These are phyloP conservation scores for Notospermus geniculatus DNA, from an alignment of 1,140 invertebrate genomes.

Conservation along the genomic window DNA sequence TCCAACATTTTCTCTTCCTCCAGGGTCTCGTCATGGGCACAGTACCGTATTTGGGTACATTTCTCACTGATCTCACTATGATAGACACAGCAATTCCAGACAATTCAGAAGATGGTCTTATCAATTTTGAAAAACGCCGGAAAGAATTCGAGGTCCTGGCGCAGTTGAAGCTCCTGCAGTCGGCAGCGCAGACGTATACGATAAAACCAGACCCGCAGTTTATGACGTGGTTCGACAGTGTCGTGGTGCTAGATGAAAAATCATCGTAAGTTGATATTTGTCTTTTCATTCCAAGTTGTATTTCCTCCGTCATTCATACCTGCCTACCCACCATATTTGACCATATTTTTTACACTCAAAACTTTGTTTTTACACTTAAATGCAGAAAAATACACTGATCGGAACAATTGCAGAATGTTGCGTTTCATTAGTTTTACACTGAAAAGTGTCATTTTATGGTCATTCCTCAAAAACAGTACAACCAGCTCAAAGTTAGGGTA, in stretches of 20 bases:
- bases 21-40: constrained; percentile 75
- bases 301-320: too few relatives aligned
- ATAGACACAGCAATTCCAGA: constrained; percentile 96
- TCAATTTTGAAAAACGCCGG: constrained; percentile 97
- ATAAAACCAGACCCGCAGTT: constrained; percentile 80
- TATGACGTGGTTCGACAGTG: constrained; percentile 88
- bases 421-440: too few relatives aligned
- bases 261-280: constrained; percentile 68
- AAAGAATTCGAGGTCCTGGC: constrained; percentile 99
- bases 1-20: too few relatives aligned
- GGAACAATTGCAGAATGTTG: too few relatives aligned
- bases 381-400: too few relatives aligned
- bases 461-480: too few relatives aligned
- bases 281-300: too few relatives aligned
- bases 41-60: constrained; percentile 97
- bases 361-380: too few relatives aligned
- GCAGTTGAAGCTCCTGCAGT: constrained; percentile 89
- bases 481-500: too few relatives aligned
- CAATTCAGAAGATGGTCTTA: constrained; percentile 66
- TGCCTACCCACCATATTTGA: too few relatives aligned
- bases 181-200: constrained; percentile 93
- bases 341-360: too few relatives aligned
- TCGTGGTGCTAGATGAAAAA: constrained; percentile 83
- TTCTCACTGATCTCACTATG: constrained; percentile 97
- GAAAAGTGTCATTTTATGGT: too few relatives aligned